Evolutionary conservation across 2,113 vertebrate genomes (phyloP), one percentile per base, ranked within the genome.

Genomic region (Mobula hypostoma): DNA sequence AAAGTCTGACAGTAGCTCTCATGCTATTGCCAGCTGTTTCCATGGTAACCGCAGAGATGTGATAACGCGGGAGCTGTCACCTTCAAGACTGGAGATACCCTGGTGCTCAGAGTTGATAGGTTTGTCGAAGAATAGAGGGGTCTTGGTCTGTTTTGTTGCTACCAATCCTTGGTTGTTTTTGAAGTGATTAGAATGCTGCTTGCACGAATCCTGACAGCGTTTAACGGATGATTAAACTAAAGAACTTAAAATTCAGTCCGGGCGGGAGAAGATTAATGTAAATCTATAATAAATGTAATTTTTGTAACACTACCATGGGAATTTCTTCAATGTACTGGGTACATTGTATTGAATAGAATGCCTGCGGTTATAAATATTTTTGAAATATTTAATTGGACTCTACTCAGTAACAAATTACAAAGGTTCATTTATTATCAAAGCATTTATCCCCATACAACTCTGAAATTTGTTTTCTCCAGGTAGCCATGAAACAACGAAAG

Each of bases 21-120:
- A 48, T 1, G 29, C 83, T 88, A 88, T 88, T 88, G 83, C 83
- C 83, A 76, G 91, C 91, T 93, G 70, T 93, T 93, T 74, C 91
- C 68, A 93, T 93, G 17, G 91, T 76, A 93, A 93, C 91, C 70
- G 24, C 68, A 56, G 40, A 61, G 63, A 90, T 68, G 61, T 74
- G 91, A 76, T 40, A 40, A 72, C 68, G 7, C 32, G 21, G 68
- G n/a, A 72, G n/a, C 40, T 72, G 83, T 63, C 61, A 90, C 85
- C 56, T 90, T 66, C 61, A 90, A 32, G 15, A 32, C 12, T 32
- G 85, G 61, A 66, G 85, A 90, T 32, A 32, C 63, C 14, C 11
- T 90, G 61, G 58, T 15, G 29, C 5, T 66, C 17, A 5, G 85
- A 32, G 7, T 32, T 15, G 61, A n/a, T 15, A n/a, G 29, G 24